Evolutionary conservation across 1,140 invertebrate genomes (phyloP).

Genomic region (Camponotus floridanus): DNA sequence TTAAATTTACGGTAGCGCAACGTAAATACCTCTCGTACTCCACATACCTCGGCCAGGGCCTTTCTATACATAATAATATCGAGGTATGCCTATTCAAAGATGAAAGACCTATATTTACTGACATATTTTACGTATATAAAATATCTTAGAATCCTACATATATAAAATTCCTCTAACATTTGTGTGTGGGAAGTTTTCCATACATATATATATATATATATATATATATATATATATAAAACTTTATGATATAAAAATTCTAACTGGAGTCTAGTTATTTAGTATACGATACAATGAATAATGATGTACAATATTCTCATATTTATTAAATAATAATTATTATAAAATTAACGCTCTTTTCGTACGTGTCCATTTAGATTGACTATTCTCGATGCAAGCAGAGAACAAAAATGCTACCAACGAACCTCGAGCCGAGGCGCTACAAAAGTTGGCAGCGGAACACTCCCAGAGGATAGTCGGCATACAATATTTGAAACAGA

Average conservation of each 20-base stretch:
- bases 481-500: constrained; percentile 71
- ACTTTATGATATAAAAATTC: constrained; percentile 25
- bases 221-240: background rate
- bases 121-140: constrained; percentile 59
- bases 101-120: constrained; percentile 66
- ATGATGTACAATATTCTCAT: constrained; percentile 10
- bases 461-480: constrained; percentile 49
- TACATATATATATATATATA: background rate
- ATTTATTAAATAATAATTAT: constrained; percentile 6
- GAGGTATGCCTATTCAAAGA: constrained; percentile 72
- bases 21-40: constrained; percentile 73
- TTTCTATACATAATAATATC: constrained; percentile 69
- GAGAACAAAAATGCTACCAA: constrained; percentile 48
- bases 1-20: constrained; percentile 72
- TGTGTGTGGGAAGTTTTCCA: background rate
- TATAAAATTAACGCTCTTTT: constrained; percentile 1
- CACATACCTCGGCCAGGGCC: constrained; percentile 67
- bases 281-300: background rate
- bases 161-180: constrained; percentile 44
- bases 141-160: constrained; percentile 43
- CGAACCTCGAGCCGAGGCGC: constrained; percentile 43
- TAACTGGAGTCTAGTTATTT: background rate
- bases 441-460: constrained; percentile 53
- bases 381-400: constrained; percentile 34
- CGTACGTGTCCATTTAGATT: constrained; percentile 48